Base-by-base conservation (phyloP, 2,888 invertebrate genomes). In the Trachelus stipa region DNA sequence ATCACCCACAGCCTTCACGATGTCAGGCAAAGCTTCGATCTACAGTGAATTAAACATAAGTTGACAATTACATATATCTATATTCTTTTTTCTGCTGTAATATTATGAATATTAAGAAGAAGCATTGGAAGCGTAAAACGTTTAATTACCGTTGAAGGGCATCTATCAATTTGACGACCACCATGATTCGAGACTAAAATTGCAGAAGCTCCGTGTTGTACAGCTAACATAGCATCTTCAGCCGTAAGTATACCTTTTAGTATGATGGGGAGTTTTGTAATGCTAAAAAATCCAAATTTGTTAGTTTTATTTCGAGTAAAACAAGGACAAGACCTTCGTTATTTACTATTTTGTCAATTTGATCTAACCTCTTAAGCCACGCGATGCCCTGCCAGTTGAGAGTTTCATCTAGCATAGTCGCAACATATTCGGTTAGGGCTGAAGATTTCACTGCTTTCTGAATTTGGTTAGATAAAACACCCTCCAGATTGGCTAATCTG, bases 171-270 rank as follows among this genome's bases (percentile, higher is more conserved):
- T 92, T 98, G 98, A 80, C 98, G 93, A 0, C 96, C 98, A 1
- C 98, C 98, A 90, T 98, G 98, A 91, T 98, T 98, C 0, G 98
- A 98, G 4, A 99, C 98, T 80, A 97, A 93, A 77, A 98, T 94
- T 0, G 94, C 98, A 4, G 94, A 92, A 73, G 95, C 96, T 6
- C 97, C 98, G 76, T 94, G 92, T 83, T 96, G 92, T 0, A 93
- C 93, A 0, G 96, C 98, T 85, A 95, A 92, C 30, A 94, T 86
- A 0, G 98, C 98, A 92, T 98, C 98, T 88, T 98, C 97, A 0
- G 94, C 95, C 1, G 97, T 96, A 68, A 98, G 91, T 80, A 98
- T 94, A 11, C 98, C 98, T 92, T 98, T 98, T 6, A 97, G 92
- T 76, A 98, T 93, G 34, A 98, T 94, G 0, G 98, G 98, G 78